Conservation (phyloP, 2,113 vertebrate genomes). For the Diadophis punctatus region DNA sequence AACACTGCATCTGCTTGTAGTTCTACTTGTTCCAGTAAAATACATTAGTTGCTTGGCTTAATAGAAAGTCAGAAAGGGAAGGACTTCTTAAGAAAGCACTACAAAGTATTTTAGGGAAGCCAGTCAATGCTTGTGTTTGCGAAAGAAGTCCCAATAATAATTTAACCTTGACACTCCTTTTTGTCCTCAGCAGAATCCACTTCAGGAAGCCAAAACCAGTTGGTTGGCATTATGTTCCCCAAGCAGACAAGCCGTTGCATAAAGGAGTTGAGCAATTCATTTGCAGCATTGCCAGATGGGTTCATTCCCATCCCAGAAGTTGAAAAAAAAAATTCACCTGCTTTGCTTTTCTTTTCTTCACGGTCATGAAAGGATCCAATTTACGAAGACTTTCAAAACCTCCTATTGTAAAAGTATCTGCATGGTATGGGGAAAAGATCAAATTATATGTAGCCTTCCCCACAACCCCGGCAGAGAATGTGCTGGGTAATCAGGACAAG, state of each 20-base stretch:
- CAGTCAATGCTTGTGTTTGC: neutral
- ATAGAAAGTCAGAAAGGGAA: neutral
- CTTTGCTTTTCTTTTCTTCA: neutral
- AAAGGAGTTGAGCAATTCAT: neutral
- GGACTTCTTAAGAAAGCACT: neutral
- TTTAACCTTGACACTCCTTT: conserved; percentile 1
- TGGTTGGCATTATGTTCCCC: conserved; percentile 1
- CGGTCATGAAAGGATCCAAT: neutral
- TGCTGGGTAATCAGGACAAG: neutral
- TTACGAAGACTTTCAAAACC: neutral
- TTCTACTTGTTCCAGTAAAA: neutral
- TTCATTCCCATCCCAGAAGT: neutral
- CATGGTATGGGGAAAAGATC: neutral
- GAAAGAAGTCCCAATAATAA: neutral
- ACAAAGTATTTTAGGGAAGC: neutral
- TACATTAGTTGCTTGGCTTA: neutral
- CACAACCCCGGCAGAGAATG: neutral
- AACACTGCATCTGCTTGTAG: neutral
- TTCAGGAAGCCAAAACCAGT: neutral
- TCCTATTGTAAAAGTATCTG: neutral
- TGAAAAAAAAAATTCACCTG: neutral
- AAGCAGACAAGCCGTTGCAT: neutral
- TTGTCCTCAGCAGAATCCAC: neutral
- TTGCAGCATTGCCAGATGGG: neutral
- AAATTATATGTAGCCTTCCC: neutral